These are phyloP conservation scores for Drosophila cracens DNA, from an alignment of 2,888 invertebrate genomes.

Conservation along the genomic window DNA sequence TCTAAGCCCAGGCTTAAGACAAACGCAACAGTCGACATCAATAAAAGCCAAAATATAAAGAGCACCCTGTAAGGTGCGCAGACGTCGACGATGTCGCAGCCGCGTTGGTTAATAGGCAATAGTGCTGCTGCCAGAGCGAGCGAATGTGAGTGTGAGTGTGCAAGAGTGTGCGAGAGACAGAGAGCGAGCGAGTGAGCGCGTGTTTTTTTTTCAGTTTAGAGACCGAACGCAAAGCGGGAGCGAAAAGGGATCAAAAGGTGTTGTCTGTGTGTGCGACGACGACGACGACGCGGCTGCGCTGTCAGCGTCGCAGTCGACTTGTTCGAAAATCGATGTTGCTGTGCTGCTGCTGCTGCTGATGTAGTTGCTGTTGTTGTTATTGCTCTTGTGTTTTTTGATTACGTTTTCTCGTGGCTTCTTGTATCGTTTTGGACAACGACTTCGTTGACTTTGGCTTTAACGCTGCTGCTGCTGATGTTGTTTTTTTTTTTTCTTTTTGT, in stretches of 20 bases:
- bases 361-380: constrained; percentile 13
- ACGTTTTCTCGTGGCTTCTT: constrained; percentile 77
- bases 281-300: constrained; percentile 18
- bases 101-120: constrained; percentile 63
- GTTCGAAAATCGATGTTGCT: constrained; percentile 77
- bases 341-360: constrained; percentile 22
- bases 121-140: constrained; percentile 35
- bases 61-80: constrained; percentile 73
- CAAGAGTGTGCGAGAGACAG: constrained; percentile 10
- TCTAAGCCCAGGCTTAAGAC: constrained; percentile 57
- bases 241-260: constrained; percentile 79
- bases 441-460: constrained; percentile 58
- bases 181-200: constrained; percentile 38
- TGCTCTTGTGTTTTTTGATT: constrained; percentile 67
- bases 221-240: constrained; percentile 57
- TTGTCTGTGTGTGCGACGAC: constrained; percentile 46
- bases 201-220: constrained; percentile 18
- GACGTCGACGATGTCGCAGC: constrained; percentile 54
- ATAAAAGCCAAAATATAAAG: constrained; percentile 65
- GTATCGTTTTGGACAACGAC: constrained; percentile 52
- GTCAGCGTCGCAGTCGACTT: constrained; percentile 53
- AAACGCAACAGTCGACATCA: constrained; percentile 51
- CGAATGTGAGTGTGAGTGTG: constrained; percentile 29
- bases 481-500: constrained; percentile 30
- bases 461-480: constrained; percentile 28